A percentile compares a stretch with the other conserved stretches of the same genome.
Conservation (phyloP, 2,113 vertebrate genomes). For the Hemichromis elongatus region DNA sequence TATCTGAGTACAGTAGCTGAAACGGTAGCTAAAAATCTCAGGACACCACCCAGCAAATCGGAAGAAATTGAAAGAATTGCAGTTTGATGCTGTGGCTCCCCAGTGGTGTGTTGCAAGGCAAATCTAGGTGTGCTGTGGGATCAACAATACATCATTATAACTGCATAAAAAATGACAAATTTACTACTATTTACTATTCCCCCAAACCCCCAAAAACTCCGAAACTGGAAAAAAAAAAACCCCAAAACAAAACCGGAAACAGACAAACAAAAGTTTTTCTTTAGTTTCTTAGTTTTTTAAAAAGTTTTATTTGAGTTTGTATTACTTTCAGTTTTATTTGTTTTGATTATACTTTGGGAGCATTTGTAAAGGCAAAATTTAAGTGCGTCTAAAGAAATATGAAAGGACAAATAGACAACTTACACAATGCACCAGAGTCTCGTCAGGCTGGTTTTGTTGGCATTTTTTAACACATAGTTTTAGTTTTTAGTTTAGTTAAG, state of each 20-base stretch:
- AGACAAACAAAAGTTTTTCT: not conserved
- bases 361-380: not conserved
- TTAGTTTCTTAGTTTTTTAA: rapidly evolving
- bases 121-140: not conserved
- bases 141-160: not conserved
- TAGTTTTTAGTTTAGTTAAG: not conserved
- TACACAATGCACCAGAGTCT: not conserved
- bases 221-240: not conserved
- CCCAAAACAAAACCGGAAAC: not conserved
- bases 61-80: not conserved
- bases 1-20: not conserved
- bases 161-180: not conserved
- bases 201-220: too few species aligned
- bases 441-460: not conserved
- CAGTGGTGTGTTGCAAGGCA: not conserved
- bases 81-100: not conserved
- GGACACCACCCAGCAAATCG: rapidly evolving
- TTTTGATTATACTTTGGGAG: not conserved
- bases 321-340: not conserved
- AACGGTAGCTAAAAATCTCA: not conserved
- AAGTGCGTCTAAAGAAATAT: not conserved
- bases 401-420: not conserved
- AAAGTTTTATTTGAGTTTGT: not conserved
- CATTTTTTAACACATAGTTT: not conserved
- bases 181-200: not conserved